A percentile compares a stretch with the other conserved stretches of the same genome.
Evolutionary conservation across 1,140 invertebrate genomes (phyloP).

Genomic region (Sarcophaga bullata): DNA sequence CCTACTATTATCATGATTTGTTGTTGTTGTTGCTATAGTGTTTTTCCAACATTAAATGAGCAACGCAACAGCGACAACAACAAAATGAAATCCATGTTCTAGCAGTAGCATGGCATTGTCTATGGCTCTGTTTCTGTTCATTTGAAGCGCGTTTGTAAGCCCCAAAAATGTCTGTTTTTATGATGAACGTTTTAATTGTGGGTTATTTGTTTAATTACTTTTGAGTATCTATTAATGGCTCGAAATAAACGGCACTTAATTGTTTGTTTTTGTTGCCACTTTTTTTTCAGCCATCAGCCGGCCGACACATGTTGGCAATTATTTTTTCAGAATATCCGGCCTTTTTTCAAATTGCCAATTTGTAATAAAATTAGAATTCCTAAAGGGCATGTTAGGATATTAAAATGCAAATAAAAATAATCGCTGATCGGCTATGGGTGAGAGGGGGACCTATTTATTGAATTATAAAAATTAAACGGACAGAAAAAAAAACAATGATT

Average conservation of each 20-base stretch:
- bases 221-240: not conserved
- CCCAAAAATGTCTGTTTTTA: not conserved
- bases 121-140: no score
- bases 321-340: not conserved
- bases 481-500: no score
- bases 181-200: slow-evolving; percentile 22
- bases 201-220: slow-evolving; percentile 20
- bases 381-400: no score
- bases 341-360: no score
- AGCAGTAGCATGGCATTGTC: no score
- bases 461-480: no score
- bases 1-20: slow-evolving; percentile 9
- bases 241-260: not conserved
- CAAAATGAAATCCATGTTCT: no score
- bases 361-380: no score
- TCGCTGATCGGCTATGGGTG: no score
- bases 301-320: not conserved
- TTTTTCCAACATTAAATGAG: not conserved
- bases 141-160: not conserved
- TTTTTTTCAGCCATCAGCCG: not conserved
- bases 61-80: not conserved
- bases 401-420: no score
- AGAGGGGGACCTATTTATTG: no score
- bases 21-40: not conserved
- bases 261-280: no score